A percentile compares a stretch with the other conserved stretches of the same genome.
phyloP scores from a whole-genome alignment of 2,113 vertebrate genomes.

The Ceuthmochares aereus region DNA sequence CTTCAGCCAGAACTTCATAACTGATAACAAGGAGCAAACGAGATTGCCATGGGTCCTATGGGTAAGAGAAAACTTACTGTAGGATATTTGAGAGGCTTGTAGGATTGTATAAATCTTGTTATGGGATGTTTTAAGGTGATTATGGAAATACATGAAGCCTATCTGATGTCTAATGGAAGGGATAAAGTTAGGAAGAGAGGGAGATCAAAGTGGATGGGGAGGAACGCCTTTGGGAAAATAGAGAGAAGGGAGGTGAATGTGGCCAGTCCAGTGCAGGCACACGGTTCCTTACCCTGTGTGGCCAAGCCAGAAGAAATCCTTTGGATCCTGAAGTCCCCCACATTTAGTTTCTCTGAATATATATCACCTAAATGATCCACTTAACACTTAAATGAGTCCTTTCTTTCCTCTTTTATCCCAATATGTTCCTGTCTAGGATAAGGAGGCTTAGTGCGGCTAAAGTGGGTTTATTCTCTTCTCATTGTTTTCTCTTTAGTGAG shows the following conservation, averaged over 20 bases:
- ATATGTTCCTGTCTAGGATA: rapidly evolving
- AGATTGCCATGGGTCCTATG: rapidly evolving
- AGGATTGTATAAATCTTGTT: background rate
- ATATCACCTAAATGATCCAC: background rate
- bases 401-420: background rate
- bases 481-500: background rate
- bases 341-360: background rate
- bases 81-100: background rate
- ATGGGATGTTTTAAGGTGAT: background rate
- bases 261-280: rapidly evolving
- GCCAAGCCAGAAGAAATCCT: background rate
- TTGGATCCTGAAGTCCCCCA: background rate
- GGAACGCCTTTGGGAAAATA: background rate
- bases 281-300: background rate
- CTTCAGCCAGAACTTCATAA: background rate
- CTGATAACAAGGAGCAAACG: background rate
- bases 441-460: background rate
- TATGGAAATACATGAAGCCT: background rate
- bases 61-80: background rate
- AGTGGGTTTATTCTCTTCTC: background rate
- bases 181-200: background rate
- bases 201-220: background rate
- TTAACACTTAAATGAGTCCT: background rate
- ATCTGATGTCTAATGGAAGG: background rate
- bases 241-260: rapidly evolving